Percentiles rank a stretch among this genome's conserved stretches.
These are phyloP conservation scores for Bucco capensis DNA, from an alignment of 2,113 vertebrate species.

Conservation along the genomic window DNA sequence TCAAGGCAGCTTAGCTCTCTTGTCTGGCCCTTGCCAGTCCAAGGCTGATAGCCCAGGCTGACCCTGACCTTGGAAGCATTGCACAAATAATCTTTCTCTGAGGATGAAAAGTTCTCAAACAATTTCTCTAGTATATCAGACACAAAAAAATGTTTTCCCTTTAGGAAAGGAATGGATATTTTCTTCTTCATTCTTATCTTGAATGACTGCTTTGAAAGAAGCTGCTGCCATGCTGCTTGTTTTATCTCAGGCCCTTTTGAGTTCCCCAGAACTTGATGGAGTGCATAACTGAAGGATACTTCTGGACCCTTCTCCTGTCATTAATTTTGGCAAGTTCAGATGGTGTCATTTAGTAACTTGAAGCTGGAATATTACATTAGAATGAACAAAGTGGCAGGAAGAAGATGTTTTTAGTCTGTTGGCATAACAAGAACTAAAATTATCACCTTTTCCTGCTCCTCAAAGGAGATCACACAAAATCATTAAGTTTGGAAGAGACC, in stretches of 20 bases:
- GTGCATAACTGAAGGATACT: background rate
- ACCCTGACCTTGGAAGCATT: conserved; percentile 49
- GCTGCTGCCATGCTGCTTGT: background rate
- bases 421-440: background rate
- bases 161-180: background rate
- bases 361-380: background rate
- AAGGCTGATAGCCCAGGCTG: conserved; percentile 39
- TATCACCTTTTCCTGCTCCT: background rate
- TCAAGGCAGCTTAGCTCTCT: conserved; percentile 11
- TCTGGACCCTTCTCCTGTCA: background rate
- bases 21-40: background rate
- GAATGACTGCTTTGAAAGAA: conserved; percentile 7
- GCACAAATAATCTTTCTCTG: conserved; percentile 3
- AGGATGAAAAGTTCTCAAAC: conserved; percentile 32
- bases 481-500: no score
- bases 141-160: background rate
- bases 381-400: background rate
- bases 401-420: background rate
- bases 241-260: background rate
- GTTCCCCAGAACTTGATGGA: background rate
- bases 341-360: background rate
- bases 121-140: background rate
- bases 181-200: conserved; percentile 14
- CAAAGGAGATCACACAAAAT: no score
- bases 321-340: background rate